phyloP scores from a whole-genome alignment of 1,140 invertebrate species.

The Hypothenemus hampei region DNA sequence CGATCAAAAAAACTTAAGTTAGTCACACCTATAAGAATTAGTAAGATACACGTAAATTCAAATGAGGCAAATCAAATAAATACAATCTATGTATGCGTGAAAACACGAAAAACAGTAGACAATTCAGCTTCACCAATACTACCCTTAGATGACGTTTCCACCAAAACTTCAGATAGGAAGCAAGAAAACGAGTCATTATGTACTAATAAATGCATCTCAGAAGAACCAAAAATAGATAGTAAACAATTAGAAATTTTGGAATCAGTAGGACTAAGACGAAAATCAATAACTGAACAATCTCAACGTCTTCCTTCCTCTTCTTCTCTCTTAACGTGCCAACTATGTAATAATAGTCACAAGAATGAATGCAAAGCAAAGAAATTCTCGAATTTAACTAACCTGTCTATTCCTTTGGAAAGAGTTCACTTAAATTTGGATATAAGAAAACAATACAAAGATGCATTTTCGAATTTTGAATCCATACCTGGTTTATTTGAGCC shows the following conservation, averaged over 20 bases:
- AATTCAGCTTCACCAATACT: too few species aligned
- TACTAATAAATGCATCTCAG: neutral
- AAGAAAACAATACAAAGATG: slow-evolving; percentile 24
- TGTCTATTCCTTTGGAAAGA: slow-evolving; percentile 12
- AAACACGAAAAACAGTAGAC: neutral
- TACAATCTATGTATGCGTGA: neutral
- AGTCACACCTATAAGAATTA: slow-evolving; percentile 14
- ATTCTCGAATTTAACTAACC: slow-evolving; percentile 14
- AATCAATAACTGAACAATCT: slow-evolving; percentile 16
- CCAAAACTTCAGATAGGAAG: too few species aligned
- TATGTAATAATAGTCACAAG: slow-evolving; percentile 18
- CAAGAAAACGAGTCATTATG: neutral
- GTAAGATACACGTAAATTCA: slow-evolving; percentile 1
- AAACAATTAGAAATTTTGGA: neutral
- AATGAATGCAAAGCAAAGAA: slow-evolving; percentile 21
- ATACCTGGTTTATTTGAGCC: neutral
- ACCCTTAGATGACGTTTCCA: too few species aligned
- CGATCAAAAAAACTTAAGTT: slow-evolving; percentile 1
- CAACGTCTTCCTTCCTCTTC: too few species aligned
- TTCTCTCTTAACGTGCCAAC: slow-evolving; percentile 16
- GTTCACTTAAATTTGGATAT: slow-evolving; percentile 20
- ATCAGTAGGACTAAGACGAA: neutral
- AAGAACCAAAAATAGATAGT: neutral
- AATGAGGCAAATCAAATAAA: neutral
- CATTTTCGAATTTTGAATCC: slow-evolving; percentile 14